These are phyloP conservation scores for Xiphophorus hellerii DNA, from an alignment of 2,113 vertebrate genomes.

Conservation along the genomic window DNA sequence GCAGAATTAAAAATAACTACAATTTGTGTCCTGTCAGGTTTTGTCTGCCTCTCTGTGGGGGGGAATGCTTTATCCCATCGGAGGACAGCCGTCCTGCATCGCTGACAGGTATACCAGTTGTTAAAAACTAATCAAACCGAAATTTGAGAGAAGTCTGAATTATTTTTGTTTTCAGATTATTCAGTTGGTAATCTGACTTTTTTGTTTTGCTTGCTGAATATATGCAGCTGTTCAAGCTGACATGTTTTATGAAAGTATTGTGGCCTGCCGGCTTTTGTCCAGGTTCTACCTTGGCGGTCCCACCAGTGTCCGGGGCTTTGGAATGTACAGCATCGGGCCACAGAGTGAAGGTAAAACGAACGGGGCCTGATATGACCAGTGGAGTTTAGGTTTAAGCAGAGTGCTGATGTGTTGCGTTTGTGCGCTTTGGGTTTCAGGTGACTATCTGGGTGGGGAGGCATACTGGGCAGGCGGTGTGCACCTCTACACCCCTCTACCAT, in stretches of 20 bases:
- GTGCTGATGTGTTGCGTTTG: not conserved
- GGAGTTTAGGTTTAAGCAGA: too few species aligned
- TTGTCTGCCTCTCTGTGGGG: conserved; percentile 93
- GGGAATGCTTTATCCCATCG: conserved; percentile 88
- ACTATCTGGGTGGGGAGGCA: conserved; percentile 93
- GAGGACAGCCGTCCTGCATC: conserved; percentile 87
- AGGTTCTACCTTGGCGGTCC: conserved; percentile 98
- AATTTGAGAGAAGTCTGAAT: not conserved
- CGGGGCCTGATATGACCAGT: too few species aligned
- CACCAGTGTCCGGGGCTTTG: conserved; percentile 95
- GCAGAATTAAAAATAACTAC: not conserved
- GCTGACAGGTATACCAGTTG: conserved; percentile 85
- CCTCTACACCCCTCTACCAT: conserved; percentile 93
- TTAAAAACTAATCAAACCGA: not conserved
- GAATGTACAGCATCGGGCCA: conserved; percentile 98
- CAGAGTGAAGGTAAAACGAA: conserved; percentile 90
- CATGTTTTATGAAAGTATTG: too few species aligned
- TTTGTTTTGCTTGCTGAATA: too few species aligned
- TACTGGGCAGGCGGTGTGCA: conserved; percentile 95
- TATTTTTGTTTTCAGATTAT: not conserved
- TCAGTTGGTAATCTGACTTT: too few species aligned
- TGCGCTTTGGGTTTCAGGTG: conserved; percentile 77
- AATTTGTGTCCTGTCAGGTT: conserved; percentile 77
- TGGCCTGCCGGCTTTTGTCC: conserved; percentile 12
- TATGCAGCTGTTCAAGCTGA: too few species aligned